Base-by-base conservation (phyloP, 1,140 invertebrate genomes). In the Brachionus koreanus region DNA sequence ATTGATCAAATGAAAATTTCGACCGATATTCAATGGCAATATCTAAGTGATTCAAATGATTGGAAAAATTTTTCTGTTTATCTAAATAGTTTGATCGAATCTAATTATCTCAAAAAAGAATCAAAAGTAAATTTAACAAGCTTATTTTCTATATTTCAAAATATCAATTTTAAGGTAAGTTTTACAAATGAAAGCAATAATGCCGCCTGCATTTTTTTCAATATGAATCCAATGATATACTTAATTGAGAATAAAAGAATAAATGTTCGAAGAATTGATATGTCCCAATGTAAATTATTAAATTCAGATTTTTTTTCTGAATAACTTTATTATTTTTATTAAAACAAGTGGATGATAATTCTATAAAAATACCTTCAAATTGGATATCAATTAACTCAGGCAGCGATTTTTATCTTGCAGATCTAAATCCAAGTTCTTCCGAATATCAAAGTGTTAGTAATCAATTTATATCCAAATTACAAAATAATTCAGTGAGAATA, bases 1-100 rank as follows among this genome's bases (percentile, higher is more conserved):
- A 43, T 46, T 19, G 7, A 74, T 9, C 69, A 74, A 46, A 19
- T 74, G 12, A 46, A 25, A 74, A 29, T 49, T 43, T 74, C 69
- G 6, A 74, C 39, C 10, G 19, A 74, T 43, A 74, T 74, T 46
- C 69, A 74, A 74, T 74, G 69, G 69, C 69, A 74, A 49, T 74
- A n/a, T 46, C 12, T 46, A 74, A 46, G 12, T 74, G 13, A 23
- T 2, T 4, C n/a, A 3, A 74, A 46, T 74, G 19, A 23, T 25
- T 74, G 69, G 69, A 74, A 25, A 74, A 46, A 33, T 29, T 74
- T 74, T 74, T 46, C 69, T 6, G 42, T 74, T 6, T 74, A 35
- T 74, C 25, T 74, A 49, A 74, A 74, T 49, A 74, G 69, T 29
- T 46, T 74, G 42, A 74, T 74, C 16, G 69, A 74, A 29, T 74